Percentiles rank a stretch among this genome's conserved stretches.
phyloP scores from a whole-genome alignment of 2,797 vertebrate species.

The Tympanoctomys barrerae region DNA sequence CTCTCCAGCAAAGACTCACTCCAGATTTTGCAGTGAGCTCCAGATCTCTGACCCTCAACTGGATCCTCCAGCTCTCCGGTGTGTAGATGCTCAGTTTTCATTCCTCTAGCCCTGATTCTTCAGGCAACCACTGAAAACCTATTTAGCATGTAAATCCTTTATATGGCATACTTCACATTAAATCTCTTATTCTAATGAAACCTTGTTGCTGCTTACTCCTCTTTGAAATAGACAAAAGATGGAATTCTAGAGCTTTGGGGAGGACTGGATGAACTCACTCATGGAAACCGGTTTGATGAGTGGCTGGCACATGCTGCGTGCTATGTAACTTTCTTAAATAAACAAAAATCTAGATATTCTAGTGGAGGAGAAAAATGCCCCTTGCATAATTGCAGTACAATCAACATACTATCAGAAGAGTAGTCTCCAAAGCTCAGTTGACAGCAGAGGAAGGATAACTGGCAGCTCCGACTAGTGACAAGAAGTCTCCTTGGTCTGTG shows the following conservation, averaged over 20 bases:
- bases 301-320: neutral
- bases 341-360: neutral
- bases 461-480: rapidly evolving
- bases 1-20: neutral
- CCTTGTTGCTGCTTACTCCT: neutral
- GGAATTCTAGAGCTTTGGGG: rapidly evolving
- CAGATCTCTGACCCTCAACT: neutral
- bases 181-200: neutral
- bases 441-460: neutral
- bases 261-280: rapidly evolving
- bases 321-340: neutral
- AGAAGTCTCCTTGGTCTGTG: rapidly evolving
- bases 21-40: neutral
- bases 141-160: neutral
- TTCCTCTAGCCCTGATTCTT: neutral
- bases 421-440: rapidly evolving
- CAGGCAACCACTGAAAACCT: neutral
- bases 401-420: too few relatives aligned
- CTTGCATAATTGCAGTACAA: too few relatives aligned
- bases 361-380: neutral
- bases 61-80: neutral
- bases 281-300: neutral
- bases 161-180: neutral
- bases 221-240: neutral
- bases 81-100: neutral